Percentiles rank a stretch among this genome's conserved stretches.
phyloP scores from a whole-genome alignment of 2,888 invertebrate genomes.

The Emesis furor region DNA sequence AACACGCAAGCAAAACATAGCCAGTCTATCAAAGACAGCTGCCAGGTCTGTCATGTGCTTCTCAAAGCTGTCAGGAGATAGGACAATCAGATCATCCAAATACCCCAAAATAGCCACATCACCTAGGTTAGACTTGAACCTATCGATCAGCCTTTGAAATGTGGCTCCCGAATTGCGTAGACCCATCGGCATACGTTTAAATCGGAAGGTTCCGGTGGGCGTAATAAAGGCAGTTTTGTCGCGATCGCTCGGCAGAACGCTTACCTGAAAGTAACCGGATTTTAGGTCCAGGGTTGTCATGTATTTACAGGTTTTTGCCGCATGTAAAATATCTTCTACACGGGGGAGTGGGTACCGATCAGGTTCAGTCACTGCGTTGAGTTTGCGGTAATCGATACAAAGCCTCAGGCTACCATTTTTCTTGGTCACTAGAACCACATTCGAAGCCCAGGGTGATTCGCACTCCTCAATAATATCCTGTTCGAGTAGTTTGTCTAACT shows the following conservation, averaged over 20 bases:
- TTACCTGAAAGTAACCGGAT: constrained; percentile 72
- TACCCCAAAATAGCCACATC: constrained; percentile 49
- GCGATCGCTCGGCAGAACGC: constrained; percentile 49
- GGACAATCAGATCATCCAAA: constrained; percentile 74
- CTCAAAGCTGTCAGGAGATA: constrained; percentile 73
- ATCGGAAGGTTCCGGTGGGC: constrained; percentile 62
- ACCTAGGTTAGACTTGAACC: constrained; percentile 56
- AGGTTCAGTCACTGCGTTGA: constrained; percentile 76
- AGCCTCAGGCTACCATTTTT: constrained; percentile 71
- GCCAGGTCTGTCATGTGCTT: constrained; percentile 75
- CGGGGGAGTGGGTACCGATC: constrained; percentile 74
- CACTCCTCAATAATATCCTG: constrained; percentile 72
- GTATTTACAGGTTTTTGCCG: constrained; percentile 60
- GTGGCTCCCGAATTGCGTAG: constrained; percentile 69
- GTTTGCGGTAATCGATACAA: constrained; percentile 76
- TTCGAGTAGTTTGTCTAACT: constrained; percentile 76
- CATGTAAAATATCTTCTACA: constrained; percentile 74
- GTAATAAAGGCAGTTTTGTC: constrained; percentile 69
- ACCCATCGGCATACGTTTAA: constrained; percentile 72
- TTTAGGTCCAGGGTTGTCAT: constrained; percentile 72
- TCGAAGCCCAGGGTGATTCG: constrained; percentile 76
- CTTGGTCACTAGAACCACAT: constrained; percentile 73
- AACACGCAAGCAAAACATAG: constrained; percentile 67
- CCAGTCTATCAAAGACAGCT: constrained; percentile 70
- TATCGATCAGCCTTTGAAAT: constrained; percentile 72